Base-by-base conservation (phyloP, 2,797 vertebrate genomes). In the Catharus ustulatus region DNA sequence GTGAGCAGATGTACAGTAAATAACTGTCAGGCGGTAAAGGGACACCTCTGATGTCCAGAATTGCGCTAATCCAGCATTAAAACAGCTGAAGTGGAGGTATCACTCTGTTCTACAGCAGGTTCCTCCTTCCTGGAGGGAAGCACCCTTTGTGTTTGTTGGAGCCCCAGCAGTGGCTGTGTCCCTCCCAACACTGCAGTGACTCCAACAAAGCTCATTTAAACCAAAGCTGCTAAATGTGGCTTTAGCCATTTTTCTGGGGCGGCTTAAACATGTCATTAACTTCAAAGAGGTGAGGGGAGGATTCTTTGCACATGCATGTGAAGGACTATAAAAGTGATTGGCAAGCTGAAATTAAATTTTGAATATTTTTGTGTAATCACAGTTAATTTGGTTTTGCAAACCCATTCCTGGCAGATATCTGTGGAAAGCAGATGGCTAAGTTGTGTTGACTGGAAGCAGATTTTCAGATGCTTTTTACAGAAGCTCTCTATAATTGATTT, bases 391-490 rank as follows among this genome's bases (percentile, higher is more conserved):
- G 86, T 94, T 94, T 94, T 89, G 91, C 89, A 93, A 61, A 27
- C 79, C 77, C 49, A 3, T 92, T 96, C 61, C 95, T 96, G 95
- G 91, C 95, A 96, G 75, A 74, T 96, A 90, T 84, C 84, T 92
- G 68, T 72, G 75, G 72, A 63, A 93, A 92, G 72, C 93, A 96
- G 94, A 96, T 96, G 95, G 91, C 93, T 87, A 87, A 87, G 83
- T 84, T 94, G 91, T 93, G 94, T 95, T 94, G 95, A 95, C 93
- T 97, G 79, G 89, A 91, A 97, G 95, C 88, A 96, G 94, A 96
- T 96, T 95, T 94, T 96, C 81, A 90, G 93, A 84, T 92, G 90
- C 58, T 66, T 93, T 90, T 96, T 90, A 90, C 88, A 94, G 88
- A 89, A 94, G 88, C 86, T 90, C 23, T 94, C 57, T 92, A 10